These are phyloP conservation scores for Limanda limanda DNA, from an alignment of 2,113 vertebrate species.

Conservation along the genomic window DNA sequence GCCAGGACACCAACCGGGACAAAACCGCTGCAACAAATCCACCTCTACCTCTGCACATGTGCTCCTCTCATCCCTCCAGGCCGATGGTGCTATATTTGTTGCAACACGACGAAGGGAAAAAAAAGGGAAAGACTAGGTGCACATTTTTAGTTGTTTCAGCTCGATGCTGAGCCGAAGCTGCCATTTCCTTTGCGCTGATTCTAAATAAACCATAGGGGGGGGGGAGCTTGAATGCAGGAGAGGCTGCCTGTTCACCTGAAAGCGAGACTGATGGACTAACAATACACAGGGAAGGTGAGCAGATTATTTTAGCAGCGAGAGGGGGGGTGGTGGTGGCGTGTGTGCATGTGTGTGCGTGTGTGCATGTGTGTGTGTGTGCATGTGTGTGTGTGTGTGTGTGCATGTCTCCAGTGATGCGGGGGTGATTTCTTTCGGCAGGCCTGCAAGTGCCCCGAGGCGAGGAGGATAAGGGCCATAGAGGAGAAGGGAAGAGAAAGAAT, in stretches of 20 bases:
- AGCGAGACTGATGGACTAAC: slow-evolving; percentile 56
- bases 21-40: slow-evolving; percentile 36
- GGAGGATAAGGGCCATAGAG: slow-evolving; percentile 64
- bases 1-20: slow-evolving; percentile 42
- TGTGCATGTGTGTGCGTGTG: background rate
- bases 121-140: background rate
- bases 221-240: slow-evolving; percentile 14
- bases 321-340: slow-evolving; percentile 13
- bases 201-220: slow-evolving; percentile 18
- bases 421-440: slow-evolving; percentile 82
- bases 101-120: background rate
- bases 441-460: slow-evolving; percentile 73
- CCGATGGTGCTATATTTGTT: background rate
- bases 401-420: slow-evolving; percentile 76
- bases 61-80: background rate
- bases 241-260: slow-evolving; percentile 59
- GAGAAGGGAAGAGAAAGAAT: slow-evolving; percentile 64
- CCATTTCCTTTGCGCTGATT: slow-evolving; percentile 23
- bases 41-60: background rate
- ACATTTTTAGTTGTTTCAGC: slow-evolving; percentile 11
- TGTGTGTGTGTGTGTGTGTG: slow-evolving; percentile 8
- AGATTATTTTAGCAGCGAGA: slow-evolving; percentile 70
- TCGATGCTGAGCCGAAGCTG: background rate
- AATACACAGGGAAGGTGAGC: slow-evolving; percentile 64
- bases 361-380: slow-evolving; percentile 4